Evolutionary conservation across 2,113 vertebrate genomes (phyloP), one percentile per base, ranked within the genome.

Genomic region (Protobothrops mucrosquamatus): DNA sequence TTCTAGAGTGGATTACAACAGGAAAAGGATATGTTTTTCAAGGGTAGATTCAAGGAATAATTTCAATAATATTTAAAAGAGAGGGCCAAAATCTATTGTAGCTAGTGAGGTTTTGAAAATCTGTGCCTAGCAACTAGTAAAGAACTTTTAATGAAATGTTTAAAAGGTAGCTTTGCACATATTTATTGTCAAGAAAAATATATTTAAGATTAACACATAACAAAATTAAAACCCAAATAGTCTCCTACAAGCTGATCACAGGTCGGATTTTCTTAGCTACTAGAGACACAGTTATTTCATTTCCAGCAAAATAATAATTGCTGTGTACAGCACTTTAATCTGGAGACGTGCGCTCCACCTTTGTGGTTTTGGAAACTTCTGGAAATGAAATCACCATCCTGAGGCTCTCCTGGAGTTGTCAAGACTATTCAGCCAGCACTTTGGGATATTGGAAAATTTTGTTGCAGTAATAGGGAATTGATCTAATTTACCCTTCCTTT

Each of bases 341-440:
- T 95, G 86, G 55, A 95, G 95, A 93, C 64, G 46, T 61, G 1
- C 34, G 90, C 0, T 94, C 91, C 0, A 93, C 91, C 34, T 92
- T 94, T 93, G 91, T 93, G 43, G 87, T 92, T 93, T 87, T 94
- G 86, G 20, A 93, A 94, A 93, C 15, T 57, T 56, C 56, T 94
- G 64, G 92, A 61, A 93, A 92, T 91, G 59, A 81, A 52, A 87
- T 87, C 1, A 87, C 55, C 88, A 18, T 91, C 92, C 55, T 57
- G n/a, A 94, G 52, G 93, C 95, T 3, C 18, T 11, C n/a, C 94
- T 95, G 48, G 24, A 89, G 6, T 89, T 85, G 85, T 95, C 39
- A 89, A 92, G 39, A 20, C n/a, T 88, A 54, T 89, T 94, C 88
- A 92, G 46, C 1, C 24, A 87, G 20, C 3, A 7, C 55, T 87